Evolutionary conservation across 1,140 invertebrate species (phyloP).

Genomic region (Triops longicaudatus): DNA sequence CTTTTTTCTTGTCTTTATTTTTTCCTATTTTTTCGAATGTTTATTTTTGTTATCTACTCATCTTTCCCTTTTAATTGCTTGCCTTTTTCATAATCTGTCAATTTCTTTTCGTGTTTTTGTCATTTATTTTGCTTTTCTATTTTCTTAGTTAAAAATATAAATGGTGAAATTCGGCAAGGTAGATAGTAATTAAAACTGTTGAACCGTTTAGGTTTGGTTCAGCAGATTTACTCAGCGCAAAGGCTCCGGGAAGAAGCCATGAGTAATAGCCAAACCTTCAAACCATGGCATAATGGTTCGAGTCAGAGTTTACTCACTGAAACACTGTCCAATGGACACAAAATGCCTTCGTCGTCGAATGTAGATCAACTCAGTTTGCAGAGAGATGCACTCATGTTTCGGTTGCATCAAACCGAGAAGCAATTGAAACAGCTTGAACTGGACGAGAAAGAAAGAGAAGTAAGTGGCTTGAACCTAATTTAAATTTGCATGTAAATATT

Average conservation of each 20-base stretch:
- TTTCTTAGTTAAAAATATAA: too few species aligned
- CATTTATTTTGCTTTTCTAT: too few species aligned
- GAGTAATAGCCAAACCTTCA: background rate
- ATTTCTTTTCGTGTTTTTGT: too few species aligned
- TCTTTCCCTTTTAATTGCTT: too few species aligned
- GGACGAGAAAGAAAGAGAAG: background rate
- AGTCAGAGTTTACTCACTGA: background rate
- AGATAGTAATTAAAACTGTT: background rate
- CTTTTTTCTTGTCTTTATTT: too few species aligned
- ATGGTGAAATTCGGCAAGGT: too few species aligned
- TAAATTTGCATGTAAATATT: background rate
- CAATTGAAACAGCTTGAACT: background rate
- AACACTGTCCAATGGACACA: background rate
- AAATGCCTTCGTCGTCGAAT: background rate
- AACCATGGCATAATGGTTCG: background rate
- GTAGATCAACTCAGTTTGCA: background rate
- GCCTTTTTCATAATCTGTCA: too few species aligned
- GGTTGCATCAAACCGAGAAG: background rate
- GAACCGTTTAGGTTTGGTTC: background rate
- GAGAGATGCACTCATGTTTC: constrained; percentile 2
- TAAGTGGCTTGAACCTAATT: background rate
- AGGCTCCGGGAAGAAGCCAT: background rate
- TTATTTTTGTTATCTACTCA: too few species aligned
- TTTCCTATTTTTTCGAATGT: too few species aligned
- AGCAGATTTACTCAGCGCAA: background rate